These are phyloP conservation scores for Nixonia krombeini DNA, from an alignment of 1,140 invertebrate genomes.

Conservation along the genomic window DNA sequence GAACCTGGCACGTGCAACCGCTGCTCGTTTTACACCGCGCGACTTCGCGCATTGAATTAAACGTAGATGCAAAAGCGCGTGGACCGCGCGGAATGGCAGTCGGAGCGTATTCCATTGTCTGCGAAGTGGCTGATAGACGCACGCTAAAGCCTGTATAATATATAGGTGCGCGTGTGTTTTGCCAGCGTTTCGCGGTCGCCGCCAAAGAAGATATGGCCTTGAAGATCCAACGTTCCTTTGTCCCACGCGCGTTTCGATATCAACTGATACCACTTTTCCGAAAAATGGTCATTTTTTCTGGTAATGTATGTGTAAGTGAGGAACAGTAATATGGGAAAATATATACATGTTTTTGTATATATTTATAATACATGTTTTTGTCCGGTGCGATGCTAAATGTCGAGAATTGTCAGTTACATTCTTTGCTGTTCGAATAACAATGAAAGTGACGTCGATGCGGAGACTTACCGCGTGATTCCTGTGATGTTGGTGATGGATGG, in stretches of 20 bases:
- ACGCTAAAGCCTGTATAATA: slow-evolving; percentile 34
- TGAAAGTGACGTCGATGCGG: no score
- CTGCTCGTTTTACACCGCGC: slow-evolving; percentile 17
- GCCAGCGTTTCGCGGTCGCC: slow-evolving; percentile 1
- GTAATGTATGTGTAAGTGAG: no score
- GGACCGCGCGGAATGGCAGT: slow-evolving; percentile 43
- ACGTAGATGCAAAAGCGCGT: slow-evolving; percentile 16
- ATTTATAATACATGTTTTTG: no score
- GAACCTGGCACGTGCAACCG: slow-evolving; percentile 5
- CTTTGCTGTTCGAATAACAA: no score
- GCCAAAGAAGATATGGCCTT: slow-evolving; percentile 17
- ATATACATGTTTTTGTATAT: no score
- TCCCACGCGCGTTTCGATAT: no score
- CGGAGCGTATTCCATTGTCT: slow-evolving; percentile 54
- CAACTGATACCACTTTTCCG: no score
- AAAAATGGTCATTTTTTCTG: no score
- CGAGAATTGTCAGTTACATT: no score
- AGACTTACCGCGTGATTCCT: slow-evolving; percentile 67
- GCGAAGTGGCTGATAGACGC: slow-evolving; percentile 46
- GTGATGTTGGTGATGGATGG: slow-evolving; percentile 67
- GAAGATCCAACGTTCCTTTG: slow-evolving; percentile 12
- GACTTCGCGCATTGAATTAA: slow-evolving; percentile 34
- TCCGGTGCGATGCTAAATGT: no score
- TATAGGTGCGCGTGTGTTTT: slow-evolving; percentile 19
- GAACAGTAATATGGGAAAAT: no score